These are phyloP conservation scores for Poeciliopsis occidentalis DNA, from an alignment of 2,113 vertebrate species.

Conservation along the genomic window DNA sequence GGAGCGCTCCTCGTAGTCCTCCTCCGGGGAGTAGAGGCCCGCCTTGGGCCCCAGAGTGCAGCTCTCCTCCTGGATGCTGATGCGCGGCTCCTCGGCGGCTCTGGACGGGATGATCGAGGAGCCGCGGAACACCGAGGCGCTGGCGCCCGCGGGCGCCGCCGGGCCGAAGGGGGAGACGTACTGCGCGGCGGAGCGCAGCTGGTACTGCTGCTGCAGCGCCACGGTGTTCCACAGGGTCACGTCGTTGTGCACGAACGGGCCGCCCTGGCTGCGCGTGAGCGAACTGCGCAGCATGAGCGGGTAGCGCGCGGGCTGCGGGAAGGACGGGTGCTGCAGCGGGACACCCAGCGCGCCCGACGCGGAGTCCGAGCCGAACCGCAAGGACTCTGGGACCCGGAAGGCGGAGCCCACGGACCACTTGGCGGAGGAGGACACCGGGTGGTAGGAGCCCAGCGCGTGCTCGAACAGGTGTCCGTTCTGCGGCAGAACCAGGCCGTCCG, in stretches of 20 bases:
- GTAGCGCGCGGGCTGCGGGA: conserved; percentile 93
- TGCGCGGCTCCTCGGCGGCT: conserved; percentile 85
- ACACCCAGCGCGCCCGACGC: conserved; percentile 81
- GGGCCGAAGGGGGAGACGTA: conserved; percentile 92
- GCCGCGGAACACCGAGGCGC: conserved; percentile 83
- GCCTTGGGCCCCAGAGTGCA: conserved; percentile 89
- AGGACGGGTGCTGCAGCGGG: conserved; percentile 91
- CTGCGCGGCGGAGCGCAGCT: conserved; percentile 88
- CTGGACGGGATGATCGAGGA: conserved; percentile 84
- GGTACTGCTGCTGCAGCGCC: conserved; percentile 98
- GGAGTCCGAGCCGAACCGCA: conserved; percentile 90
- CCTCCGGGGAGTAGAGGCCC: conserved; percentile 89
- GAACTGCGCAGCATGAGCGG: conserved; percentile 94
- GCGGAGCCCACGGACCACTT: conserved; percentile 98
- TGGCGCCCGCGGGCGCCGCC: conserved; percentile 64
- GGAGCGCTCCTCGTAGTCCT: conserved; percentile 94
- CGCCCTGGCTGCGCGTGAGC: conserved; percentile 87
- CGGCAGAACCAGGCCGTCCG: conserved; percentile 86
- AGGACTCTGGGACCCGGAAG: conserved; percentile 92
- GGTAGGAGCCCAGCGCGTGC: conserved; percentile 89
- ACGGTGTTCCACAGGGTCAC: conserved; percentile 98
- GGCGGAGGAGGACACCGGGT: conserved; percentile 89
- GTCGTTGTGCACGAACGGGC: conserved; percentile 91
- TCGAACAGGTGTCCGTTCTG: conserved; percentile 91
- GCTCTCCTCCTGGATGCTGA: conserved; percentile 86